A percentile compares a stretch with the other conserved stretches of the same genome.
Conservation (phyloP, 2,888 invertebrate species). For the Microchrysa polita region DNA sequence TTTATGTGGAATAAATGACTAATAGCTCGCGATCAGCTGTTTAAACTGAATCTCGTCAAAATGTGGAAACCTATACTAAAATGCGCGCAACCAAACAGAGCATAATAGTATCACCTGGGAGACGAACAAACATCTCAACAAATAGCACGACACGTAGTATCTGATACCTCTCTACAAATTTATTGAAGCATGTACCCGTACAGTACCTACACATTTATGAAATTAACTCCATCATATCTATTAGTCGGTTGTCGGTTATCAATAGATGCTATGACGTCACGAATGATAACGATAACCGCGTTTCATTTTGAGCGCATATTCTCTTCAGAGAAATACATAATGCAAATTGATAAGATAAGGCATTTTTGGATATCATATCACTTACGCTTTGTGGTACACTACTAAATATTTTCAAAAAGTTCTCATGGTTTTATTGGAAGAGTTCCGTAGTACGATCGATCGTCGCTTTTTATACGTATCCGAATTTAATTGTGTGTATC, state of each 20-base stretch:
- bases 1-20: no score
- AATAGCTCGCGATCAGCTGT: no score
- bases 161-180: neutral
- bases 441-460: neutral
- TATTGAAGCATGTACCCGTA: neutral
- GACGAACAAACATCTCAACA: neutral
- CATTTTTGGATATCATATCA: neutral
- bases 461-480: neutral
- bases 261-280: constrained; percentile 14
- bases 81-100: no score
- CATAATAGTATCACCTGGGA: neutral
- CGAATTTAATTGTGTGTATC: no score
- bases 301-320: neutral
- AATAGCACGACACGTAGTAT: no score
- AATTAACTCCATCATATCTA: neutral
- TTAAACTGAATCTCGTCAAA: no score
- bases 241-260: no score
- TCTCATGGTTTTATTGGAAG: constrained; percentile 5
- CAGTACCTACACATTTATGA: no score
- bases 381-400: no score
- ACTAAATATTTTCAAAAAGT: neutral
- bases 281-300: constrained; percentile 1
- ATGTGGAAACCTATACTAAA: no score
- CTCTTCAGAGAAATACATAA: constrained; percentile 14
- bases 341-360: constrained; percentile 42